phyloP scores from a whole-genome alignment of 2,113 vertebrate species.

The Oncorhynchus masou region DNA sequence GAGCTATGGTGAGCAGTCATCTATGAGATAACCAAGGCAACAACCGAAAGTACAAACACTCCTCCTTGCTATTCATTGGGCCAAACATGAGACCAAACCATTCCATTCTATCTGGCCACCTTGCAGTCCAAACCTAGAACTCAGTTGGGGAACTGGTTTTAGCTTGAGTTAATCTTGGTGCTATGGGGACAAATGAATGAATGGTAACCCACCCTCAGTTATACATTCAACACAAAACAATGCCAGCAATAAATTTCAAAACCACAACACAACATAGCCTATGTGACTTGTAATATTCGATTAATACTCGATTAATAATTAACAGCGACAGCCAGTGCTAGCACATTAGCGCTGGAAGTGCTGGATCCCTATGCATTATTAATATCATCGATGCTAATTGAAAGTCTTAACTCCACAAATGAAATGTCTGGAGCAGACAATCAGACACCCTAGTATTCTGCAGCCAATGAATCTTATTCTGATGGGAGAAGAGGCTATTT shows the following conservation, averaged over 20 bases:
- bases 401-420: slow-evolving; percentile 64
- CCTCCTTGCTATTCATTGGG: slow-evolving; percentile 12
- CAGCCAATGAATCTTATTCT: slow-evolving; percentile 3
- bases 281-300: not conserved
- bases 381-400: slow-evolving; percentile 62
- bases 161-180: no score
- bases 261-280: slow-evolving; percentile 1
- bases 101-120: not conserved
- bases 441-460: slow-evolving; percentile 2
- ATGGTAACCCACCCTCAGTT: not conserved
- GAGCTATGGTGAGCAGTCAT: slow-evolving; percentile 33
- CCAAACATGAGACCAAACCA: not conserved
- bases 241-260: not conserved
- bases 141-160: no score
- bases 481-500: slow-evolving; percentile 25
- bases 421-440: slow-evolving; percentile 52
- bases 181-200: no score
- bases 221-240: not conserved
- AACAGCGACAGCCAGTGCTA: slow-evolving; percentile 49
- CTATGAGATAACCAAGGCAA: slow-evolving; percentile 36
- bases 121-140: no score
- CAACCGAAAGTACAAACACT: slow-evolving; percentile 16
- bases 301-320: slow-evolving; percentile 35
- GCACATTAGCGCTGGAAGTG: slow-evolving; percentile 50
- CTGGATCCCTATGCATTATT: slow-evolving; percentile 63